phyloP scores from a whole-genome alignment of 2,797 vertebrate genomes.

The Mus minutoides region DNA sequence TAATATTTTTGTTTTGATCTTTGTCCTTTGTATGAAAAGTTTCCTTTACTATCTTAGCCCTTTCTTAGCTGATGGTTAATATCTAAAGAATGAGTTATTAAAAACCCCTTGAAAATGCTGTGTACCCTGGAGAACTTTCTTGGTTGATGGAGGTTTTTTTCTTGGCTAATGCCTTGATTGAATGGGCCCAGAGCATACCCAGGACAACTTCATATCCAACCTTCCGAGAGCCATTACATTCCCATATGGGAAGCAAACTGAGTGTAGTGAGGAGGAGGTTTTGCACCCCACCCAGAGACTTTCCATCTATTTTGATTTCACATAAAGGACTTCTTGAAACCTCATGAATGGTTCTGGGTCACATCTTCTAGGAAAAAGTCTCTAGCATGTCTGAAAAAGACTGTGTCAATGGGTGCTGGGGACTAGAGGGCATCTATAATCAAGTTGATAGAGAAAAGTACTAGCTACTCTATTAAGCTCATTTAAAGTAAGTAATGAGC shows the following conservation, averaged over 20 bases:
- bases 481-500: not conserved
- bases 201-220: not conserved
- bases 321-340: not conserved
- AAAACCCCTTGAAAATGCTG: not conserved
- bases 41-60: not conserved
- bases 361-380: not conserved
- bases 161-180: not conserved
- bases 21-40: constrained; percentile 38
- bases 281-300: not conserved
- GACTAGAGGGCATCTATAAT: not conserved
- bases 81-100: constrained; percentile 9
- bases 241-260: too few relatives aligned
- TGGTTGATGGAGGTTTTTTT: not conserved
- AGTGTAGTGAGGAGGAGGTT: too few relatives aligned
- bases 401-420: not conserved
- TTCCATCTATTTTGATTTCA: not conserved
- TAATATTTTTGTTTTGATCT: constrained; percentile 54
- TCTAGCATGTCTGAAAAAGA: not conserved
- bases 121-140: not conserved
- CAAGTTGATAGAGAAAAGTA: not conserved
- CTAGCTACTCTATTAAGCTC: not conserved
- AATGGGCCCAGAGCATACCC: not conserved
- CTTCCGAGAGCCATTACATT: too few relatives aligned
- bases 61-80: constrained; percentile 29
- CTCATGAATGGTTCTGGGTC: not conserved